A percentile compares a stretch with the other conserved stretches of the same genome.
phyloP scores from a whole-genome alignment of 2,888 invertebrate genomes.

The Drosophila paranaensis region DNA sequence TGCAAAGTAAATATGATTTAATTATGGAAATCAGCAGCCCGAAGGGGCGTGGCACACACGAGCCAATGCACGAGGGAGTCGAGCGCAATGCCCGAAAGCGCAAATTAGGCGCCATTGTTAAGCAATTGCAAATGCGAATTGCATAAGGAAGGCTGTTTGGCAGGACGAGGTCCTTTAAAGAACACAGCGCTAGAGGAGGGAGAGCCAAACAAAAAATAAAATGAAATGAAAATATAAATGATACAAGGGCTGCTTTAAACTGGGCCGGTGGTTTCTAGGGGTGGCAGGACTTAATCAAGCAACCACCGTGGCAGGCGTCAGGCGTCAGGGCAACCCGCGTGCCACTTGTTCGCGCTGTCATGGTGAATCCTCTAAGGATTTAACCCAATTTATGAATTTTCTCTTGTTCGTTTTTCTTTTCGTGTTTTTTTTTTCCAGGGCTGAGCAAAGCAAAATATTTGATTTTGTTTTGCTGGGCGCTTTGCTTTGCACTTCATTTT shows the following conservation, averaged over 20 bases:
- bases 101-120: slow-evolving; percentile 74
- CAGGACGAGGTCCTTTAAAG: slow-evolving; percentile 28
- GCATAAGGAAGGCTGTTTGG: slow-evolving; percentile 27
- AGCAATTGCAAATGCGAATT: slow-evolving; percentile 53
- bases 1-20: slow-evolving; percentile 78
- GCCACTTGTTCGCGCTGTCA: slow-evolving; percentile 80
- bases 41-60: slow-evolving; percentile 38
- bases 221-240: slow-evolving; percentile 13
- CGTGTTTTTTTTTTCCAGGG: slow-evolving; percentile 2
- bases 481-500: slow-evolving; percentile 75
- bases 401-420: slow-evolving; percentile 31
- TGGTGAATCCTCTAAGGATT: slow-evolving; percentile 82
- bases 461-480: slow-evolving; percentile 69
- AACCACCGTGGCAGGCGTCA: slow-evolving; percentile 49
- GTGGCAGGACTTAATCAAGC: slow-evolving; percentile 51
- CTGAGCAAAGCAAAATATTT: slow-evolving; percentile 70
- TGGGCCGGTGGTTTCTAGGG: slow-evolving; percentile 33
- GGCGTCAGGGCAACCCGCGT: slow-evolving; percentile 59
- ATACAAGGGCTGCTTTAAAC: slow-evolving; percentile 50
- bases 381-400: slow-evolving; percentile 81
- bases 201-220: background rate
- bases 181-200: background rate
- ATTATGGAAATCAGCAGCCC: slow-evolving; percentile 62
- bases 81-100: slow-evolving; percentile 51
- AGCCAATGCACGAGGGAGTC: slow-evolving; percentile 62